Percentiles rank a stretch among this genome's conserved stretches.
These are phyloP conservation scores for Leptothorax acervorum DNA, from an alignment of 2,888 invertebrate genomes.

Conservation along the genomic window DNA sequence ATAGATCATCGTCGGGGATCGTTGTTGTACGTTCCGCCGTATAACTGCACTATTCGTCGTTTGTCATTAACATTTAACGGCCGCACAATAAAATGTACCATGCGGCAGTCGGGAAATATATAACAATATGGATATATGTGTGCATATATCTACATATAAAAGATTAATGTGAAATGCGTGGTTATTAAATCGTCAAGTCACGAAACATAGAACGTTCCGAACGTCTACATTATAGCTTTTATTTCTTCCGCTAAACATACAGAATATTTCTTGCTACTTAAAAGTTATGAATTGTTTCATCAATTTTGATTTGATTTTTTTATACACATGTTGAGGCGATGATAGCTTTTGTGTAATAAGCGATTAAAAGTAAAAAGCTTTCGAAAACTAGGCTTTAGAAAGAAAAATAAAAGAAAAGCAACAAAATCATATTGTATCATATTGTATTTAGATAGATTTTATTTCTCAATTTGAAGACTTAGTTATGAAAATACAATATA, in stretches of 20 bases:
- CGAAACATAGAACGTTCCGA: not conserved
- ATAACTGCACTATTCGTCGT: slow-evolving; percentile 30
- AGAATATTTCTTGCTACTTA: not conserved
- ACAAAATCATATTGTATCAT: not conserved
- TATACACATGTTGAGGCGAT: not conserved
- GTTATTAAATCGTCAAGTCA: slow-evolving; percentile 7
- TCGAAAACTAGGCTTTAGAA: not conserved
- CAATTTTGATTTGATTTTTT: not conserved
- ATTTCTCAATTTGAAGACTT: not conserved
- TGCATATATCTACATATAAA: too few relatives aligned
- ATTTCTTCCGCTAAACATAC: not conserved
- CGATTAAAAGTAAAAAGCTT: not conserved
- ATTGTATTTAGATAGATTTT: not conserved
- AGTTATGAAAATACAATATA: not conserved
- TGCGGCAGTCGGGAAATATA: not conserved
- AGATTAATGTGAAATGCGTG: not conserved
- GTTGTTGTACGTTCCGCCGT: slow-evolving; percentile 43
- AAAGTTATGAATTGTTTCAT: not conserved
- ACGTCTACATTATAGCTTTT: not conserved
- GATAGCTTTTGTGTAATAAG: not conserved
- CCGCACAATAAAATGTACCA: slow-evolving; percentile 33
- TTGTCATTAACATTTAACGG: slow-evolving; percentile 58
- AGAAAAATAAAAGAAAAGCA: not conserved
- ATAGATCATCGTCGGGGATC: slow-evolving; percentile 17
- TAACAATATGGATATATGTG: not conserved